Evolutionary conservation across 1,140 invertebrate genomes (phyloP).

Genomic region (Hyposmocoma kahamanoa): DNA sequence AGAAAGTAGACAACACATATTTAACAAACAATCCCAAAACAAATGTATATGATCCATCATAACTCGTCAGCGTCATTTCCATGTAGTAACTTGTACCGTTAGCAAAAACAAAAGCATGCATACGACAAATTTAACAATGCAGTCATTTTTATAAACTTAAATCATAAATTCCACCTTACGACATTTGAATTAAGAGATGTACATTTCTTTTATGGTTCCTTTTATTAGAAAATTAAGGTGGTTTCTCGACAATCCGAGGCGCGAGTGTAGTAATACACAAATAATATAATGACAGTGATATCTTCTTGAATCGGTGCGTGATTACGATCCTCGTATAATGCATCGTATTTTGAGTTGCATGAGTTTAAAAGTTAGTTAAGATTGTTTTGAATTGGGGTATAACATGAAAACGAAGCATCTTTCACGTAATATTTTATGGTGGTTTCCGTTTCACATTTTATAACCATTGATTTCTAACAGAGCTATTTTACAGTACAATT

Average conservation of each 20-base stretch:
- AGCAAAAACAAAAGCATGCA: conserved; percentile 11
- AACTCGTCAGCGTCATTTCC: not conserved
- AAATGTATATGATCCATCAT: not conserved
- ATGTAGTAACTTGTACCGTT: conserved; percentile 19
- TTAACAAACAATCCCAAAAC: not conserved
- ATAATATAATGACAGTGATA: conserved; percentile 29
- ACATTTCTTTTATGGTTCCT: not conserved
- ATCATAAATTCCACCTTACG: not conserved
- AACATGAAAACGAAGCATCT: too few relatives aligned
- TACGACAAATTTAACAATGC: not conserved
- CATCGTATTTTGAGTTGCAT: conserved; percentile 7
- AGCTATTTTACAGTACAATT: too few relatives aligned
- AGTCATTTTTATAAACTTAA: not conserved
- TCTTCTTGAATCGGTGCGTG: conserved; percentile 11
- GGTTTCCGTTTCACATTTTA: too few relatives aligned
- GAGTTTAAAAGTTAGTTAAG: conserved; percentile 6
- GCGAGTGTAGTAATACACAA: conserved; percentile 18
- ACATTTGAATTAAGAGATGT: not conserved
- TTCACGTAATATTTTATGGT: too few relatives aligned
- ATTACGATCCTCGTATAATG: conserved; percentile 13
- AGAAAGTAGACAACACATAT: too few relatives aligned
- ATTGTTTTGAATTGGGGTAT: conserved; percentile 14
- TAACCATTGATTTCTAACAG: too few relatives aligned
- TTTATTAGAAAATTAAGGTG: not conserved
- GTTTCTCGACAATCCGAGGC: not conserved